These are phyloP conservation scores for Galendromus occidentalis DNA, from an alignment of 1,140 invertebrate genomes.

Conservation along the genomic window DNA sequence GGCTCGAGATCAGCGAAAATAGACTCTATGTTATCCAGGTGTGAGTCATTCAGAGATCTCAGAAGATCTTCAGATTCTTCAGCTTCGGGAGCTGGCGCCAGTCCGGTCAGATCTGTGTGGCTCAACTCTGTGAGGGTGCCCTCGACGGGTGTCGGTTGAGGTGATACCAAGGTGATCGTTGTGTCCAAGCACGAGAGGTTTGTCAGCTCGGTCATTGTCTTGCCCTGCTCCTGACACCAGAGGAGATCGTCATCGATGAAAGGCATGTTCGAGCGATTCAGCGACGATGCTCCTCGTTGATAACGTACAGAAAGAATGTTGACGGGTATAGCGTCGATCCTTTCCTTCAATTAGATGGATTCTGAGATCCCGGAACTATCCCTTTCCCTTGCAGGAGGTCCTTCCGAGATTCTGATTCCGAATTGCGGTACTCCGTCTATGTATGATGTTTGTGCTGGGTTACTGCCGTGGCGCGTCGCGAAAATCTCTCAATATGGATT, in stretches of 20 bases:
- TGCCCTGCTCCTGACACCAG: slow-evolving; percentile 7
- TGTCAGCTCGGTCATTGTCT: slow-evolving; percentile 8
- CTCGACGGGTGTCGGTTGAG: not conserved
- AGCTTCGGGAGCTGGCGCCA: not conserved
- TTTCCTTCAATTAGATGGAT: too few species aligned
- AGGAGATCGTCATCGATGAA: slow-evolving; percentile 8
- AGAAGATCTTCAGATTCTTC: slow-evolving; percentile 3
- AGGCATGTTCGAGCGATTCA: not conserved
- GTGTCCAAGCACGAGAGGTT: slow-evolving; percentile 4
- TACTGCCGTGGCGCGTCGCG: too few species aligned
- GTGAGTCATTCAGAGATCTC: not conserved
- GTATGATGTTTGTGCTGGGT: too few species aligned
- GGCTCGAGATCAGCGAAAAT: slow-evolving; percentile 8
- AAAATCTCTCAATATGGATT: too few species aligned
- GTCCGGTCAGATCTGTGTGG: slow-evolving; percentile 1
- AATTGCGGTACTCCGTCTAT: too few species aligned
- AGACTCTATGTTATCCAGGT: slow-evolving; percentile 3
- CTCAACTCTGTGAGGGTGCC: slow-evolving; percentile 6
- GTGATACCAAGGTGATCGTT: slow-evolving; percentile 1
- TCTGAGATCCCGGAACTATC: too few species aligned
- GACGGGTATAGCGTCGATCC: too few species aligned
- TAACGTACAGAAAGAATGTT: too few species aligned
- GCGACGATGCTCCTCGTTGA: too few species aligned
- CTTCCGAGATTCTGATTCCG: too few species aligned
- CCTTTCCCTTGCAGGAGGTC: too few species aligned